Base-by-base conservation (phyloP, 1,140 invertebrate species). In the Magallana gigas region DNA sequence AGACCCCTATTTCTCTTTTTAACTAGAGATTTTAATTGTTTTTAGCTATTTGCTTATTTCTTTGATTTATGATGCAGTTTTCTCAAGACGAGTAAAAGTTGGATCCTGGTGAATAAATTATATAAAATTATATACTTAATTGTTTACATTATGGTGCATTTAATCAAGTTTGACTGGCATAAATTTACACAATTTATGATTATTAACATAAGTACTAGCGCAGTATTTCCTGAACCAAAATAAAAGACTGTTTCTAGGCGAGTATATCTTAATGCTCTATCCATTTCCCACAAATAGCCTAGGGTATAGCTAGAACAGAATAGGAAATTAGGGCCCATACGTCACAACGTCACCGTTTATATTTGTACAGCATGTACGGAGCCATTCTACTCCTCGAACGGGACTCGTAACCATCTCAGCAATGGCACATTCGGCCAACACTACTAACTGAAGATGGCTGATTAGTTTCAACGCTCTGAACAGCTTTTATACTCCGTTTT, bases 131-230 rank as follows among this genome's bases (percentile, higher is more conserved):
- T 64, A 16, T 64, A 18, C 18, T 16, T 64, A 64, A 64, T 48
- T 64, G 60, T 16, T n/a, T 64, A 64, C 8, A 76, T 76, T 76
- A 76, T 76, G 18, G 36, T 76, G 23, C 68, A 29, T 76, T 76
- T 23, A 29, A 18, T 71, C 64, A 71, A 71, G 18, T 71, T 71
- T 29, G 18, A 71, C 64, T 36, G 12, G 23, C 68, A 76, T 76
- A 76, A 76, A 76, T 76, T 76, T 76, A 29, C 23, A 76, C 23
- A 29, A 36, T 29, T 76, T 9, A 76, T 29, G 12, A 36, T 48
- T 76, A 76, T 76, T 76, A 76, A 36, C 68, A 76, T 76, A 76
- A 76, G 68, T 76, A 76, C 68, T 76, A 9, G 23, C 18, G 68
- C 36, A 8, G 8, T 76, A 36, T 76, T 29, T 12, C 68, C 23